Evolutionary conservation across 2,888 invertebrate species (phyloP).

Genomic region (Napeogenes sylphis): DNA sequence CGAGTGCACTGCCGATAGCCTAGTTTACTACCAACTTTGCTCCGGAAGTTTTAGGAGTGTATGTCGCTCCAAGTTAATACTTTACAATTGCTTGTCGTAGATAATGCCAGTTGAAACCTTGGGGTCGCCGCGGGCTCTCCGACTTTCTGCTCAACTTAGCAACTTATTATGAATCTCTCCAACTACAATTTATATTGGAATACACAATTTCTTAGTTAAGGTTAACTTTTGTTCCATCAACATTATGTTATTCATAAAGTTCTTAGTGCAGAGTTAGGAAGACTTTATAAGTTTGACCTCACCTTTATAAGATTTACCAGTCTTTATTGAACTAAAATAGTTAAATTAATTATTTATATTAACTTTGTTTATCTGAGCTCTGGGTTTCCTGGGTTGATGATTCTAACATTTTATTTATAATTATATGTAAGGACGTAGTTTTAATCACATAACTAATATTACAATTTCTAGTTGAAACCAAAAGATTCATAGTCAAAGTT

Average conservation of each 20-base stretch:
- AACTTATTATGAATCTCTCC: conserved; percentile 5
- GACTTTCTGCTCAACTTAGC: conserved; percentile 12
- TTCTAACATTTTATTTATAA: too few relatives aligned
- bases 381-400: too few relatives aligned
- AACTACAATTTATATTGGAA: conserved; percentile 7
- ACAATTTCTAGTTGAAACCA: too few relatives aligned
- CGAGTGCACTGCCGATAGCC: conserved; percentile 62
- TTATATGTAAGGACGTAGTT: too few relatives aligned
- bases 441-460: too few relatives aligned
- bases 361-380: too few relatives aligned
- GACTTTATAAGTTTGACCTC: too few relatives aligned
- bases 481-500: too few relatives aligned
- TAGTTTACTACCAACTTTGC: conserved; percentile 55
- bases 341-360: too few relatives aligned
- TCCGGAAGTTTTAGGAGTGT: conserved; percentile 55
- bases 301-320: too few relatives aligned
- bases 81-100: conserved; percentile 30
- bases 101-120: conserved; percentile 28
- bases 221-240: not conserved
- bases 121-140: conserved; percentile 13
- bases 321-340: too few relatives aligned
- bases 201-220: conserved; percentile 2
- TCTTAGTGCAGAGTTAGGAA: not conserved
- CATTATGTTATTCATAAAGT: not conserved
- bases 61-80: conserved; percentile 39